Evolutionary conservation across 2,797 vertebrate genomes (phyloP), one percentile per base, ranked within the genome.

Genomic region (Triplophysa yarkandensis): DNA sequence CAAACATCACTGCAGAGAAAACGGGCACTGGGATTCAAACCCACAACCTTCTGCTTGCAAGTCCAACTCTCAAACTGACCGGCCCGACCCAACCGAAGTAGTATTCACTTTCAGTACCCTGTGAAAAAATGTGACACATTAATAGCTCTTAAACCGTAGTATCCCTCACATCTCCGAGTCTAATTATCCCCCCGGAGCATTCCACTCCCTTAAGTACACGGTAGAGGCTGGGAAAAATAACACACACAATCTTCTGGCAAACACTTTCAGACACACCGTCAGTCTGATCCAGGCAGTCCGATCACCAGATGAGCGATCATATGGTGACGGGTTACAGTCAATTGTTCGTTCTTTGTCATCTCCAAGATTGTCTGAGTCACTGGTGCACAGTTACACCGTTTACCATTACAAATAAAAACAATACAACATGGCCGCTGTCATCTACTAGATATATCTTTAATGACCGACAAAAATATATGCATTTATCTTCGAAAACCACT

Each of bases 391-490:
- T 46, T 34, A 1, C 6, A 32, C n/a, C n/a, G n/a, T n/a, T 11
- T 43, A 55, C 54, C 3, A 50, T 62, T 39, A 30, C 27, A 21
- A 52, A 10, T 41, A 62, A 27, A 0, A 19, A 39, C 27, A 62
- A 54, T n/a, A 62, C 32, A 54, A 14, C 25, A 65, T 55, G 43
- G 10, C 2, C 21, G 41, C 39, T 8, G 13, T 55, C 46, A 21
- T 67, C 16, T 27, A n/a, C n/a, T 36, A 19, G 50, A 67, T 32
- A 60, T 16, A 9, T 61, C 4, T 66, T 66, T 69, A 69, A 61
- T 79, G 54, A 62, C 16, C 32, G 54, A 70, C 36, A 67, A 81
- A 71, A 81, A 82, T 70, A 79, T 74, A 77, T 60, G 52, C 52
- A 44, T 72, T 70, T 78, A 61, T 60, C 55, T 78, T 71, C 19